Evolutionary conservation across 2,888 invertebrate species (phyloP).

Genomic region (Xylota segnis): DNA sequence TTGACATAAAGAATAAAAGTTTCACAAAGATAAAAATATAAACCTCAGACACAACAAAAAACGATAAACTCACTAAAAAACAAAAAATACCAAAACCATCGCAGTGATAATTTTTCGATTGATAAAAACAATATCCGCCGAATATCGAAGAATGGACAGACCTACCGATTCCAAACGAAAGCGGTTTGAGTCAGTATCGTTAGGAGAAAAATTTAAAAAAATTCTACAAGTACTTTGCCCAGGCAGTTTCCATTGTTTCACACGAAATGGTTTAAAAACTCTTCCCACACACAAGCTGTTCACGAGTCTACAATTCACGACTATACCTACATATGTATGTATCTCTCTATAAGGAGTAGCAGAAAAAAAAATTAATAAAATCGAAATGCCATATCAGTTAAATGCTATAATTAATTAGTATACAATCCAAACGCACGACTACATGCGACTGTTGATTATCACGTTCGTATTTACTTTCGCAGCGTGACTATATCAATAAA

Average conservation of each 20-base stretch:
- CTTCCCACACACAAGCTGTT: neutral
- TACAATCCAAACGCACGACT: slow-evolving; percentile 10
- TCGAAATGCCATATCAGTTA: neutral
- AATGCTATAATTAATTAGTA: slow-evolving; percentile 4
- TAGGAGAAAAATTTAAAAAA: neutral
- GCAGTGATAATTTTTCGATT: slow-evolving; percentile 30
- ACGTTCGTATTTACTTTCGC: neutral
- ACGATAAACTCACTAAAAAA: slow-evolving; percentile 22
- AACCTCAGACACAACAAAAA: neutral
- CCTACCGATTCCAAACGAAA: slow-evolving; percentile 3
- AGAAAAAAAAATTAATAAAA: neutral
- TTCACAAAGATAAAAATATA: slow-evolving; percentile 4
- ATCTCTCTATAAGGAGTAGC: neutral
- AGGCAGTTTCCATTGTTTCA: neutral
- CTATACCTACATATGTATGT: neutral
- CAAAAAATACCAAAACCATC: slow-evolving; percentile 6
- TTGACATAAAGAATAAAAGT: slow-evolving; percentile 6
- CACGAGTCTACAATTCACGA: neutral
- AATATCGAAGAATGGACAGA: neutral
- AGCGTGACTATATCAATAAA: slow-evolving; percentile 7
- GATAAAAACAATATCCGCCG: slow-evolving; percentile 21
- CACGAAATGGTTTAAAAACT: neutral
- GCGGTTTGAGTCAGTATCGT: slow-evolving; percentile 1
- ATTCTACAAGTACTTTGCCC: neutral
- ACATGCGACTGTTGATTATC: slow-evolving; percentile 15